Conservation (phyloP, 1,140 invertebrate species). For the Telenomus remus region DNA sequence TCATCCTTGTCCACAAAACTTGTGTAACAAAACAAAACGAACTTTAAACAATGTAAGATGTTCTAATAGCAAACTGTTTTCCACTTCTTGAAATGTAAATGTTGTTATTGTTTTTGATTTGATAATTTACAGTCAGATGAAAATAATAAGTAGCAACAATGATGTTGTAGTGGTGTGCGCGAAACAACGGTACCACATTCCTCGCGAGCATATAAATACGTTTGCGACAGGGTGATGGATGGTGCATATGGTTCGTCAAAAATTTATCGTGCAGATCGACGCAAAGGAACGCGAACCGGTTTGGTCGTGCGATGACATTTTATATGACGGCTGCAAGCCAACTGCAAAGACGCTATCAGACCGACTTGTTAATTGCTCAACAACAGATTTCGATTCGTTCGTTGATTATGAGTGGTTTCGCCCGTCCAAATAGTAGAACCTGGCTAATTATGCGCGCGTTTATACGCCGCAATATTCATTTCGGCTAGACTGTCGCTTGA, state of each 20-base stretch:
- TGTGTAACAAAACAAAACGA: too few relatives aligned
- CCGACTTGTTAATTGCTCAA: conserved; percentile 61
- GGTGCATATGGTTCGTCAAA: conserved; percentile 60
- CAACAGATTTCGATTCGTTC: conserved; percentile 38
- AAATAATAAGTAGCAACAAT: conserved; percentile 1
- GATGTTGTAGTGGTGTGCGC: conserved; percentile 26
- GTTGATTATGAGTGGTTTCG: conserved; percentile 26
- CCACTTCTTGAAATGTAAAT: too few relatives aligned
- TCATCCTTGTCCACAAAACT: too few relatives aligned
- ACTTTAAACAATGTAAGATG: too few relatives aligned
- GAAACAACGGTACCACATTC: conserved; percentile 52
- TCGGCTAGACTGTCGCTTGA: conserved; percentile 1
- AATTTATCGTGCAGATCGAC: conserved; percentile 58
- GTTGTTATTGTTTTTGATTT: too few relatives aligned
- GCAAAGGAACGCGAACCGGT: conserved; percentile 63
- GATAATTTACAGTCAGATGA: too few relatives aligned
- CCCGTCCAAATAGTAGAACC: conserved; percentile 11
- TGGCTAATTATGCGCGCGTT: conserved; percentile 18
- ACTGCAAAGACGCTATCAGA: conserved; percentile 57
- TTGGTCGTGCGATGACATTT: conserved; percentile 61
- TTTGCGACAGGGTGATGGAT: conserved; percentile 56
- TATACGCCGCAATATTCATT: conserved; percentile 39
- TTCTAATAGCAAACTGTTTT: too few relatives aligned
- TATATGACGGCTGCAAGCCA: conserved; percentile 56
- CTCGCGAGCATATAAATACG: conserved; percentile 22